Conservation (phyloP, 2,113 vertebrate genomes). For the Sapajus apella region DNA sequence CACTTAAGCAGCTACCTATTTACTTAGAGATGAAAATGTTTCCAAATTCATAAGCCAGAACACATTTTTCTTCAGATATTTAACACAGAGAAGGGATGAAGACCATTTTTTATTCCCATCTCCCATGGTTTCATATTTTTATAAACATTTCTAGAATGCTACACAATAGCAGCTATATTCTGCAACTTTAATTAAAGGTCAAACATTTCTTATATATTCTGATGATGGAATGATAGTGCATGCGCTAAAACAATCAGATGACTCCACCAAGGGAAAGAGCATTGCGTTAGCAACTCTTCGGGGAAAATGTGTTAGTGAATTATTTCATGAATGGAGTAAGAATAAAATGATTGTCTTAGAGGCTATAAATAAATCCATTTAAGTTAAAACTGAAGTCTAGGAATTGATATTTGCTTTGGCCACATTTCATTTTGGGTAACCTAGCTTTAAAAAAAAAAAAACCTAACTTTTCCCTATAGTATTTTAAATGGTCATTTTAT, state of each 20-base stretch:
- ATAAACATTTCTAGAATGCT: background rate
- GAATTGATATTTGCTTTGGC: background rate
- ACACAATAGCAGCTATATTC: background rate
- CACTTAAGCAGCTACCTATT: background rate
- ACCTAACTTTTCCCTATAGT: background rate
- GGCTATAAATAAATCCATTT: background rate
- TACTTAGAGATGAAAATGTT: background rate
- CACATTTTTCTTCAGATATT: background rate
- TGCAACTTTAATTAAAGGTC: background rate
- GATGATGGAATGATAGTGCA: background rate
- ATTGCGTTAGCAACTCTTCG: background rate
- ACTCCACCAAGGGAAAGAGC: background rate
- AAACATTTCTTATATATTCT: background rate
- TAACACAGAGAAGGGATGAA: background rate
- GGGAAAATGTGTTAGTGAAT: background rate
- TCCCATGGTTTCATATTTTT: background rate
- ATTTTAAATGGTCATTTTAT: background rate
- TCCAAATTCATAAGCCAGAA: background rate
- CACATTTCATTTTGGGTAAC: background rate
- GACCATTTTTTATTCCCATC: background rate
- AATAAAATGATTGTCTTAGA: slow-evolving; percentile 1
- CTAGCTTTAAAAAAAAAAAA: background rate
- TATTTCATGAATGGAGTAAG: background rate
- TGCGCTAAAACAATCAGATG: background rate
- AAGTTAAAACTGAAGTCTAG: background rate